Evolutionary conservation across 2,113 vertebrate genomes (phyloP), one percentile per base, ranked within the genome.

Genomic region (Erythrocercus mccallii): DNA sequence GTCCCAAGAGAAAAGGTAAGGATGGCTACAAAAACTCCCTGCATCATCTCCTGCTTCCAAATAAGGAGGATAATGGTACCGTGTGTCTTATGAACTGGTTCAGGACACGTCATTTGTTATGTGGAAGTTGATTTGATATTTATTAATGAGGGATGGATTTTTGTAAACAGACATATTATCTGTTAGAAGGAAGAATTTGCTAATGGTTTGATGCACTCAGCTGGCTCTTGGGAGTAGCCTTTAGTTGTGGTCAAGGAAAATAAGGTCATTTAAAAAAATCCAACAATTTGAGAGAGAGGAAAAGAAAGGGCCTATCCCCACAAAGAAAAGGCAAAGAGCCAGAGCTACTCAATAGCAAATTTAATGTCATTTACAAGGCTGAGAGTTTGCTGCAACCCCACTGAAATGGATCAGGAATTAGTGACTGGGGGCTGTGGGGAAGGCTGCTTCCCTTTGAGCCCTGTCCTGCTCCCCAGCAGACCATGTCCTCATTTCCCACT

Each of bases 121-220:
- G 81, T 18, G 53, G 51, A 62, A 51, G 42, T 83, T 60, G 68
- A 96, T 94, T 93, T 83, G 86, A 10, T 93, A 33, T 79, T 88
- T 85, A 35, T 82, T 92, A 88, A 84, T 84, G 95, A 90, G 60
- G 68, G 72, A 42, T 1, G 33, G 80, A 20, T 83, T 92, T 83
- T 70, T 90, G 91, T 83, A 86, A 96, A 71, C 72, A 94, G 74
- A 23, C 14, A 28, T 56, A 82, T 92, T 53, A 38, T 92, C 22
- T 88, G 11, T 51, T 64, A 40, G 31, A 50, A 93, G 38, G 38
- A 88, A 62, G 50, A 42, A 50, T 61, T 90, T 94, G 92, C 96
- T 97, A 96, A 97, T 97, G 95, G 88, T n/a, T 81, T 86, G 65
- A 92, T 83, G 95, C 90, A 96, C 95, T 97, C 82, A 91, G 35